Percentiles rank a stretch among this genome's conserved stretches.
Conservation (phyloP, 2,797 vertebrate species). For the Bradypodion pumilum region DNA sequence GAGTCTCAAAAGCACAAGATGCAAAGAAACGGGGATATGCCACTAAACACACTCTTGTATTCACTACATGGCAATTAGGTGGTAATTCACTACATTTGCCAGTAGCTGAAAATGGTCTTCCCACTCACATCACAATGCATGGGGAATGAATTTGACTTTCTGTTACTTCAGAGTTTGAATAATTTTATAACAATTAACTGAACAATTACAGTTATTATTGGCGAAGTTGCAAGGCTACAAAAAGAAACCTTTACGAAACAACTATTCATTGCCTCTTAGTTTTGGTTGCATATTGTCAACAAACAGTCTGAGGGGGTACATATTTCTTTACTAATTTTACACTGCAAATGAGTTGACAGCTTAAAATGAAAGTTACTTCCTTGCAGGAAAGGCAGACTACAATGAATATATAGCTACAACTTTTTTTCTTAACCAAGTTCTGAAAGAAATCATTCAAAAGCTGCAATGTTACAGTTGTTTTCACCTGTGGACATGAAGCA, state of each 20-base stretch:
- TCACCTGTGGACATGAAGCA: conserved; percentile 4
- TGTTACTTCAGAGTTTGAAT: no score
- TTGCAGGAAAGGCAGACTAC: conserved; percentile 59
- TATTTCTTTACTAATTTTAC: conserved; percentile 66
- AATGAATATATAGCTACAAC: conserved; percentile 43
- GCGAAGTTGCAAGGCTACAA: neutral
- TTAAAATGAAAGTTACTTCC: conserved; percentile 28
- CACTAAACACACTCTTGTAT: neutral
- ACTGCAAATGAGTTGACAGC: conserved; percentile 64
- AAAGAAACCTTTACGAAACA: neutral
- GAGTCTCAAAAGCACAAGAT: neutral
- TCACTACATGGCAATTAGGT: neutral
- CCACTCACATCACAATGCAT: no score
- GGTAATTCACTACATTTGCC: neutral
- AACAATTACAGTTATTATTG: neutral
- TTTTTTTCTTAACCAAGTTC: conserved; percentile 29
- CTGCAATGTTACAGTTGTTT: conserved; percentile 14
- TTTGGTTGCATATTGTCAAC: neutral
- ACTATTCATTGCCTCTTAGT: neutral
- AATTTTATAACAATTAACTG: no score
- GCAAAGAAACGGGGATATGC: neutral
- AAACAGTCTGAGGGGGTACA: neutral
- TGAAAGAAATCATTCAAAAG: conserved; percentile 28
- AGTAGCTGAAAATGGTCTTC: neutral
- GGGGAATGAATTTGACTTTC: no score